Evolutionary conservation across 2,113 vertebrate species (phyloP).

Genomic region (Hippocampus abdominalis): DNA sequence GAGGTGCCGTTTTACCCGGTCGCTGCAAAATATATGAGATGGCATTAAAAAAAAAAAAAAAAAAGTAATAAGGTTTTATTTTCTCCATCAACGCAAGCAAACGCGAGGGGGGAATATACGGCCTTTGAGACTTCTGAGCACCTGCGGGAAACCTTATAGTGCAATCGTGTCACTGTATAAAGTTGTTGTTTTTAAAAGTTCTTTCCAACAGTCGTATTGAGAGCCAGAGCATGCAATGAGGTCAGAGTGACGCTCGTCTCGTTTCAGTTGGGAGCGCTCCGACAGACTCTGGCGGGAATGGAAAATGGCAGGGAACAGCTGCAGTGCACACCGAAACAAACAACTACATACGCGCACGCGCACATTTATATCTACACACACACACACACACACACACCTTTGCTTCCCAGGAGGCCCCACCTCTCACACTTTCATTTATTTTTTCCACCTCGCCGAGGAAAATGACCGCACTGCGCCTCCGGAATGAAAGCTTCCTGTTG

Average conservation of each 20-base stretch:
- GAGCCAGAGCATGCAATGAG: constrained; percentile 70
- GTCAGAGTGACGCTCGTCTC: constrained; percentile 53
- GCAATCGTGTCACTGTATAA: background rate
- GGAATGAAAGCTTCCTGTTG: constrained; percentile 5
- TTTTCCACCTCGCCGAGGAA: constrained; percentile 20
- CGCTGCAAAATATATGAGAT: background rate
- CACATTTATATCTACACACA: background rate
- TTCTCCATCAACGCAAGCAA: too few relatives aligned
- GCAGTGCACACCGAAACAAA: constrained; percentile 20
- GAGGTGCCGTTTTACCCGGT: background rate
- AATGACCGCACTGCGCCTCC: constrained; percentile 10
- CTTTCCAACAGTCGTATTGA: background rate
- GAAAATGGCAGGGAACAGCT: constrained; percentile 62
- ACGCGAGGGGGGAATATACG: background rate
- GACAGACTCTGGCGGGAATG: constrained; percentile 73
- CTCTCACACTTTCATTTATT: constrained; percentile 37
- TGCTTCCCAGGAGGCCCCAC: constrained; percentile 20
- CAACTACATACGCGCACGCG: background rate
- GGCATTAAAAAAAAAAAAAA: background rate
- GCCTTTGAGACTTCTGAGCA: background rate
- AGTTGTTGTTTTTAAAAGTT: too few relatives aligned
- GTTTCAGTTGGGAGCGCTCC: constrained; percentile 72
- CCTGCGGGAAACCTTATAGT: background rate
- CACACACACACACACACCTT: background rate
- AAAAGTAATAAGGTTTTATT: background rate